Conservation (phyloP, 2,888 invertebrate species). For the Lepidocyrtinus sp. region DNA sequence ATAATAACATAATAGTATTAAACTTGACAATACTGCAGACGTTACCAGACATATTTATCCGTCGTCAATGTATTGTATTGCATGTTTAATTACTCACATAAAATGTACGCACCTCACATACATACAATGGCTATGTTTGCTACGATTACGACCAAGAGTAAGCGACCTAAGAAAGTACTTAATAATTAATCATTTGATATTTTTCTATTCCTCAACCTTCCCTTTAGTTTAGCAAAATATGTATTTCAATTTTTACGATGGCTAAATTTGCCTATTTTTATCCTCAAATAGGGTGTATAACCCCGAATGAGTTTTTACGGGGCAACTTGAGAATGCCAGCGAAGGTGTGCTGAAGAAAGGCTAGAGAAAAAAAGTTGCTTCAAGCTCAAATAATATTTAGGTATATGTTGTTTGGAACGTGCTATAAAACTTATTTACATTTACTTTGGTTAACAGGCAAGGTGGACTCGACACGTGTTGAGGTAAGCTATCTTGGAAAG, state of each 20-base stretch:
- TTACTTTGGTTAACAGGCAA: slow-evolving; percentile 55
- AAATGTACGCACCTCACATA: background rate
- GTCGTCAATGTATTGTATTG: background rate
- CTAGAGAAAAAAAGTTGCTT: background rate
- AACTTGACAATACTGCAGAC: no score
- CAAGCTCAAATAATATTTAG: background rate
- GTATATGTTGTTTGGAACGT: background rate
- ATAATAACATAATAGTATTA: no score
- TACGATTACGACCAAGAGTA: background rate
- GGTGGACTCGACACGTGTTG: slow-evolving; percentile 64
- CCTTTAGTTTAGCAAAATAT: no score
- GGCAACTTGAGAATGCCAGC: no score
- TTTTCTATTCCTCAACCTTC: no score
- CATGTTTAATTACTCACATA: background rate
- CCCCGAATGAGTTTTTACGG: background rate
- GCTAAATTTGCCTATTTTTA: slow-evolving; percentile 34
- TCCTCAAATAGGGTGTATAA: slow-evolving; percentile 8
- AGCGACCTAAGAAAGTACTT: slow-evolving; percentile 9
- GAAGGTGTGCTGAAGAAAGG: no score
- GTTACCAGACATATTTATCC: no score
- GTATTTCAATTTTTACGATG: no score
- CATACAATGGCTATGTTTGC: background rate
- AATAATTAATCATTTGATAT: no score
- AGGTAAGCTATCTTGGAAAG: slow-evolving; percentile 45
- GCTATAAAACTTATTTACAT: background rate